Base-by-base conservation (phyloP, 2,888 invertebrate species). In the Cylloceria caligata region DNA sequence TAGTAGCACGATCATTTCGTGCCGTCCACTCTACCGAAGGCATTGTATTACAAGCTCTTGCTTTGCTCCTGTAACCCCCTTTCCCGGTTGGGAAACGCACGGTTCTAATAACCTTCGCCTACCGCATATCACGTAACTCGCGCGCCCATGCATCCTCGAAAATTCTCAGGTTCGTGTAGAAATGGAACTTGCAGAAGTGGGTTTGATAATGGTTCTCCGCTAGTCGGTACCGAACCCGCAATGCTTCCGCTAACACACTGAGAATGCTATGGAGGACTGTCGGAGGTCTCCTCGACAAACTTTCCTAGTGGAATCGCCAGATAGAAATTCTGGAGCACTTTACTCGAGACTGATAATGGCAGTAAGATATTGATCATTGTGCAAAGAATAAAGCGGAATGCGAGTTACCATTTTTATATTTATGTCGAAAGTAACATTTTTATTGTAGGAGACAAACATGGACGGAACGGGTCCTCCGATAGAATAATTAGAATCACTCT, bases 81-180 rank as follows among this genome's bases (percentile, higher is more conserved):
- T 65, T n/a, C 47, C 19, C 67, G n/a, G n/a, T n/a, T n/a, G n/a
- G n/a, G n/a, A n/a, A n/a, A n/a, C n/a, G n/a, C n/a, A n/a, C n/a
- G n/a, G n/a, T n/a, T n/a, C n/a, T n/a, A n/a, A n/a, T n/a, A n/a
- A n/a, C n/a, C n/a, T n/a, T n/a, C n/a, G n/a, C n/a, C n/a, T n/a
- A n/a, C n/a, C n/a, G n/a, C n/a, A 57, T 74, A 74, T 80, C 80
- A 27, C 74, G 69, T 80, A 80, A 77, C 71, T 77, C 64, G 36
- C 36, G 34, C 7, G 19, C 36, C 55, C 24, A 52, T 30, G 73
- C 60, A 73, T 73, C 73, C 79, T 34, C 27, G 39, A 57, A 80
- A 80, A 80, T 69, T 80, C 73, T 80, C 68, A 68, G 74, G 30
- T 62, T 74, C 62, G 73, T 27, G 57, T 19, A 68, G 72, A 78